These are phyloP conservation scores for Patella ulyssiponensis DNA, from an alignment of 2,888 invertebrate genomes.

Conservation along the genomic window DNA sequence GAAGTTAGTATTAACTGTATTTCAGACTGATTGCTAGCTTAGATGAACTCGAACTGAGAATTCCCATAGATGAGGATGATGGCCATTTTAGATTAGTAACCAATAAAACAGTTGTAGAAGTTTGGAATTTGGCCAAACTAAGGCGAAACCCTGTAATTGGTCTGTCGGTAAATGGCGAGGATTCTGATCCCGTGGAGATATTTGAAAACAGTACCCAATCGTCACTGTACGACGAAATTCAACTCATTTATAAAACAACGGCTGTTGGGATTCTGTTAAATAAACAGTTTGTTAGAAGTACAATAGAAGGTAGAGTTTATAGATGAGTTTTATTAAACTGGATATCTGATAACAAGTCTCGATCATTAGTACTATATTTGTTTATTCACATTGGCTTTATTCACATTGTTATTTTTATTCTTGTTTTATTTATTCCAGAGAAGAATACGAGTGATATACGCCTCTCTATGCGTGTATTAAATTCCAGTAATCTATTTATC, in stretches of 20 bases:
- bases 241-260: conserved; percentile 23
- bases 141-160: conserved; percentile 7
- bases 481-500: background rate
- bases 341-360: too few species aligned
- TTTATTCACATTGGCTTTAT: too few species aligned
- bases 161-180: conserved; percentile 10
- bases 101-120: too few species aligned
- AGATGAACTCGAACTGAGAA: too few species aligned
- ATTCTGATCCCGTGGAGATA: background rate
- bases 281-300: conserved; percentile 19
- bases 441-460: background rate
- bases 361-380: too few species aligned
- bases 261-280: conserved; percentile 44
- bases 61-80: too few species aligned
- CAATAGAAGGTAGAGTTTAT: conserved; percentile 14
- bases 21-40: too few species aligned
- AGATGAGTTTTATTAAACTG: too few species aligned
- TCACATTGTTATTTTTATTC: too few species aligned
- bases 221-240: conserved; percentile 18
- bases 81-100: too few species aligned
- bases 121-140: too few species aligned
- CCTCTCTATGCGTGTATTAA: background rate
- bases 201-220: conserved; percentile 16
- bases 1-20: too few species aligned
- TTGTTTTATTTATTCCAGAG: background rate